Evolutionary conservation across 2,888 invertebrate genomes (phyloP).

Genomic region (Meandrusa payeni): DNA sequence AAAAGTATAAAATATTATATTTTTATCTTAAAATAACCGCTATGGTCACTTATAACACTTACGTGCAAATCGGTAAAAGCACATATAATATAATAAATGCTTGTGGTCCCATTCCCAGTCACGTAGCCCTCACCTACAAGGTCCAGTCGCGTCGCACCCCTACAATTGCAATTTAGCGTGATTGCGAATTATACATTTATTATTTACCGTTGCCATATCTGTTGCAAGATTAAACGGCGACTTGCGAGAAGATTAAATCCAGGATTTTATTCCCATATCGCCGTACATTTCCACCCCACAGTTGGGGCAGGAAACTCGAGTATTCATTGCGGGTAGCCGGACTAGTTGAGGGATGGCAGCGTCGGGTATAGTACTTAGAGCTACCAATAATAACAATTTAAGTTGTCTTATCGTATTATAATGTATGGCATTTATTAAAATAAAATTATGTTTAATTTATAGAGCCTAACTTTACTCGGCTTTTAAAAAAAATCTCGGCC

Average conservation of each 20-base stretch:
- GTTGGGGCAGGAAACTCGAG: constrained; percentile 70
- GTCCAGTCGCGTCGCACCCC: constrained; percentile 35
- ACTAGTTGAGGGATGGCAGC: constrained; percentile 53
- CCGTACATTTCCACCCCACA: constrained; percentile 66
- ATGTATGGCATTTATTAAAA: too few species aligned
- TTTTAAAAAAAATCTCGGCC: too few species aligned
- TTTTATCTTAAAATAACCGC: too few species aligned
- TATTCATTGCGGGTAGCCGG: constrained; percentile 74
- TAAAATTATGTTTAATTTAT: too few species aligned
- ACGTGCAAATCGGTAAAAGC: constrained; percentile 4
- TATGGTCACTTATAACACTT: constrained; percentile 1
- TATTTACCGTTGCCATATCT: constrained; percentile 73
- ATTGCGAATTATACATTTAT: constrained; percentile 71
- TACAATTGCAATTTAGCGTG: constrained; percentile 65
- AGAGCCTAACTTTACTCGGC: too few species aligned
- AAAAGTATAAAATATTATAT: too few species aligned
- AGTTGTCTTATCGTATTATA: too few species aligned
- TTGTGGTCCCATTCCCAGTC: constrained; percentile 4
- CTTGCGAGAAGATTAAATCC: constrained; percentile 76
- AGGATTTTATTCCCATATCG: constrained; percentile 76
- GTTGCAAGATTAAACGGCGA: constrained; percentile 73
- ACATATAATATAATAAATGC: constrained; percentile 12
- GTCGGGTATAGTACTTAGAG: background rate
- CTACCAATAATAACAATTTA: too few species aligned
- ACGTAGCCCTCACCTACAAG: constrained; percentile 32